phyloP scores from a whole-genome alignment of 1,140 invertebrate genomes.

The Magallana ariakensis region DNA sequence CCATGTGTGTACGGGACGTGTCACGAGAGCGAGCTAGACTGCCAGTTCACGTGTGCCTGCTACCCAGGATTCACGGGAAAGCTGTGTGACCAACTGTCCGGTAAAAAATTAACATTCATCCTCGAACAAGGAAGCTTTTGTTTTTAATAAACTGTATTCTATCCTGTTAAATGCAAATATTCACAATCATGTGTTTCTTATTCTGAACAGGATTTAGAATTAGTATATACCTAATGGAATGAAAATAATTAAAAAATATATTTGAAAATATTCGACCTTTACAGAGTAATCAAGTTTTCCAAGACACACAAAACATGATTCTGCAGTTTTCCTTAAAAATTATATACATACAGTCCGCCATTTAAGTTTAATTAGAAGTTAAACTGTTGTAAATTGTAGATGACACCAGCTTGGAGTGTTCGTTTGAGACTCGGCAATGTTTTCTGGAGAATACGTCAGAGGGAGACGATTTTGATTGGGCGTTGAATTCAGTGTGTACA shows the following conservation, averaged over 20 bases:
- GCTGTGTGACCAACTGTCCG: slow-evolving; percentile 26
- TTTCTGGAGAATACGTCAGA: slow-evolving; percentile 20
- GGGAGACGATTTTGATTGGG: slow-evolving; percentile 38
- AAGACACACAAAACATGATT: too few species aligned
- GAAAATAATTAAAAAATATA: too few species aligned
- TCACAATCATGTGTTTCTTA: too few species aligned
- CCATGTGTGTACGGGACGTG: slow-evolving; percentile 45
- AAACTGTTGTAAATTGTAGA: not conserved
- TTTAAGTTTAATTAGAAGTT: not conserved
- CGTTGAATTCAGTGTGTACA: not conserved
- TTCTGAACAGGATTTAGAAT: too few species aligned
- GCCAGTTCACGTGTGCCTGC: slow-evolving; percentile 37
- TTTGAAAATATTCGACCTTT: too few species aligned
- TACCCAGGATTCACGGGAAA: slow-evolving; percentile 40
- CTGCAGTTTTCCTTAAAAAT: too few species aligned
- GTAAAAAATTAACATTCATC: slow-evolving; percentile 13
- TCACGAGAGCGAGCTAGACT: slow-evolving; percentile 40
- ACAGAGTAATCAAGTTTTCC: too few species aligned
- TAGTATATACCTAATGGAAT: too few species aligned
- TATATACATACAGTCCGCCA: too few species aligned
- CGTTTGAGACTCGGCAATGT: not conserved
- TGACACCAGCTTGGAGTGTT: not conserved
- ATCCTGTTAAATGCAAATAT: too few species aligned
- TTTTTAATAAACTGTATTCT: too few species aligned
- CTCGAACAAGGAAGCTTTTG: too few species aligned